These are phyloP conservation scores for Nesoenas mayeri DNA, from an alignment of 2,113 vertebrate genomes.

Conservation along the genomic window DNA sequence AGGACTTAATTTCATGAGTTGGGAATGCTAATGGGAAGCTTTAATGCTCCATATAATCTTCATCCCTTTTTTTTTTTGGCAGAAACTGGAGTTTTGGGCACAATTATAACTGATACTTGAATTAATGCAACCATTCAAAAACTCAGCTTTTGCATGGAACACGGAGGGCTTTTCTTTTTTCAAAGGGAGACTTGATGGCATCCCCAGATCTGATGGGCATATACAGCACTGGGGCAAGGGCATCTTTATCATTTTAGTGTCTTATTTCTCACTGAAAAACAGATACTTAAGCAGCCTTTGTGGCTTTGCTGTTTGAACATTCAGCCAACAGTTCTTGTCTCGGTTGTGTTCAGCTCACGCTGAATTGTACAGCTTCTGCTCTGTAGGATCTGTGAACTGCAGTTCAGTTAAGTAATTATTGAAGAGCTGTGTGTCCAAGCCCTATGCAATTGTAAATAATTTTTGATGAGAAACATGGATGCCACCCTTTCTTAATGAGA, in stretches of 20 bases:
- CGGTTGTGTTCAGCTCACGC: not conserved
- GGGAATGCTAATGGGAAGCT: not conserved
- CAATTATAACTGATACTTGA: not conserved
- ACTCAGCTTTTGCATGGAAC: not conserved
- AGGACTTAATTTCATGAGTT: not conserved
- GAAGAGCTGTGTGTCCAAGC: not conserved
- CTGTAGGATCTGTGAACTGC: rapidly evolving
- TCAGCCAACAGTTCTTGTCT: not conserved
- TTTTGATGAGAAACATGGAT: not conserved
- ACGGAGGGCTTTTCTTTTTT: not conserved
- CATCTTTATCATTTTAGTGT: not conserved
- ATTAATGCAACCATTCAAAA: not conserved
- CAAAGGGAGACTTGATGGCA: not conserved
- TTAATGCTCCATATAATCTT: not conserved
- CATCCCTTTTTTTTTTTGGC: not conserved
- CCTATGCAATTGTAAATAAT: not conserved
- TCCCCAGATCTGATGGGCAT: not conserved
- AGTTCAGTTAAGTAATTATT: not conserved
- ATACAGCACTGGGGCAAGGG: not conserved
- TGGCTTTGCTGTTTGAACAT: not conserved
- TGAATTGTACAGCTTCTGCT: not conserved
- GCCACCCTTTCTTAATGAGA: not conserved
- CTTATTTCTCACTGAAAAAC: not conserved
- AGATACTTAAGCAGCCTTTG: not conserved
- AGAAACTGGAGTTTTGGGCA: not conserved